A percentile compares a stretch with the other conserved stretches of the same genome.
Evolutionary conservation across 2,113 vertebrate genomes (phyloP).

Genomic region (Rhadina sibilatrix): DNA sequence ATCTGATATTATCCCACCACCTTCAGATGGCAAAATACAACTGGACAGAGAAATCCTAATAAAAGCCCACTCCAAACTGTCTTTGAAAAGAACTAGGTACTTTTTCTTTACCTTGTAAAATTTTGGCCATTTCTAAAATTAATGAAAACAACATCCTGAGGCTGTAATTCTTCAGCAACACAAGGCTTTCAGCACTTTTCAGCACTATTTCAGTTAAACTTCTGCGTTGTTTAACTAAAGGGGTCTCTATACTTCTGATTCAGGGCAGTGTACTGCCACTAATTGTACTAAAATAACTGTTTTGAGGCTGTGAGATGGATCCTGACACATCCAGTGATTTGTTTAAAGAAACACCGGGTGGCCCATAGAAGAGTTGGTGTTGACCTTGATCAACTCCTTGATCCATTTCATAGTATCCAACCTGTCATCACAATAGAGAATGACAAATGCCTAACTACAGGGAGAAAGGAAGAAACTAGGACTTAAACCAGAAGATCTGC

Average conservation of each 20-base stretch:
- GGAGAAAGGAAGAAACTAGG: not conserved
- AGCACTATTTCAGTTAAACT: too few relatives aligned
- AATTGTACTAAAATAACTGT: not conserved
- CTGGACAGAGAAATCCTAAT: not conserved
- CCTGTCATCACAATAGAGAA: not conserved
- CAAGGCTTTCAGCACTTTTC: not conserved
- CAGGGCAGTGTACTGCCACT: too few relatives aligned
- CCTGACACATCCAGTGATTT: not conserved
- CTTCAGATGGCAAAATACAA: not conserved
- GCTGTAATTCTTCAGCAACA: not conserved
- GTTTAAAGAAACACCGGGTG: not conserved
- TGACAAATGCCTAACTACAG: not conserved
- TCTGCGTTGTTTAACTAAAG: not conserved
- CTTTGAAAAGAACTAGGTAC: not conserved
- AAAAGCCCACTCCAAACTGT: not conserved
- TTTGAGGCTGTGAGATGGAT: not conserved
- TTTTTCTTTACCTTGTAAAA: not conserved
- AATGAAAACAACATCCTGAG: not conserved
- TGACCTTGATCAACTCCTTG: not conserved
- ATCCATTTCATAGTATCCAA: not conserved
- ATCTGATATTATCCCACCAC: not conserved
- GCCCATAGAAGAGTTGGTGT: not conserved
- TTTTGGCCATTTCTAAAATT: not conserved
- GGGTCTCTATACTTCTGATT: not conserved
- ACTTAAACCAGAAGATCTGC: not conserved